phyloP scores from a whole-genome alignment of 2,888 invertebrate species.

The Drosophila flavopinicola region DNA sequence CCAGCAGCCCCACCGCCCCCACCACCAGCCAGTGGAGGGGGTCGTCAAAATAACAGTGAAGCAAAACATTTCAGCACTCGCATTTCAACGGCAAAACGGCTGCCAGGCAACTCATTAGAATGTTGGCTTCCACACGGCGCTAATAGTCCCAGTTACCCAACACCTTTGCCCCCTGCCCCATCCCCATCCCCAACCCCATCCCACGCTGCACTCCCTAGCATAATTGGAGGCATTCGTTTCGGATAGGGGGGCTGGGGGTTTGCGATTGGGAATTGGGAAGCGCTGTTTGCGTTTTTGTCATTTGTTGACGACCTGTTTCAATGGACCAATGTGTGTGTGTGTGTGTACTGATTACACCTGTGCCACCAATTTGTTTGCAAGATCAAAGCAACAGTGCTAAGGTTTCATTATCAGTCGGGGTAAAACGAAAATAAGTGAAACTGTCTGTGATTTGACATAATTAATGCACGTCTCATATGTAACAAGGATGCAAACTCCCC shows the following conservation, averaged over 20 bases:
- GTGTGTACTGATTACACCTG: constrained; percentile 13
- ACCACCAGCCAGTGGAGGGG: constrained; percentile 22
- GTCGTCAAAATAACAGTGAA: constrained; percentile 72
- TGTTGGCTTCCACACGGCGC: constrained; percentile 53
- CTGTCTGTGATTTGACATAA: constrained; percentile 35
- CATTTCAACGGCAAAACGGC: constrained; percentile 66
- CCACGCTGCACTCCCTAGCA: constrained; percentile 15
- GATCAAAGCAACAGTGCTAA: constrained; percentile 68
- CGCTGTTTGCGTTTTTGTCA: constrained; percentile 52
- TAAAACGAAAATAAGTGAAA: constrained; percentile 8
- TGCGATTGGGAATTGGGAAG: constrained; percentile 5
- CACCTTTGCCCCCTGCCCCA: background rate
- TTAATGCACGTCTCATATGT: constrained; percentile 23
- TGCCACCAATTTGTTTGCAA: constrained; percentile 49
- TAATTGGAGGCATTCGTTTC: constrained; percentile 63
- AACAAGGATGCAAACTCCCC: background rate
- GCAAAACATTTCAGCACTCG: constrained; percentile 62
- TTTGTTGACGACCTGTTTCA: constrained; percentile 43
- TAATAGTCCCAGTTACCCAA: constrained; percentile 58
- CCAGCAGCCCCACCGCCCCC: background rate
- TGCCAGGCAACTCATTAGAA: constrained; percentile 79
- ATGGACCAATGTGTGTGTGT: constrained; percentile 12
- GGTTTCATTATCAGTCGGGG: constrained; percentile 64
- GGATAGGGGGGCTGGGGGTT: constrained; percentile 9
- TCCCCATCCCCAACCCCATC: background rate